Evolutionary conservation across 2,797 vertebrate species (phyloP), one percentile per base, ranked within the genome.

Genomic region (Podarcis lilfordi): DNA sequence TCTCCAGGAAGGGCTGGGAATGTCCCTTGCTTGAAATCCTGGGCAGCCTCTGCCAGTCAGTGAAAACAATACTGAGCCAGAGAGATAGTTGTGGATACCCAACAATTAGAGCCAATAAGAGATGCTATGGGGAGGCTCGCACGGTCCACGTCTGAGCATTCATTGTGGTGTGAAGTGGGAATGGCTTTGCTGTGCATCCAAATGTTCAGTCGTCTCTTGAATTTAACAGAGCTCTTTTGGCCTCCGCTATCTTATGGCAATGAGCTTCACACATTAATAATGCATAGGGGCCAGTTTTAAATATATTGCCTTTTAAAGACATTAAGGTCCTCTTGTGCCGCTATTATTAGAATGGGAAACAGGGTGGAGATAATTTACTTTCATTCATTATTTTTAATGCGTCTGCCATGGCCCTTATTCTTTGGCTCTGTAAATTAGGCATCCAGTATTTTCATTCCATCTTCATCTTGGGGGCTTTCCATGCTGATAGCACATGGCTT

Each of bases 361-460:
- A 85, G 27, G 50, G 66, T 74, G 23, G 80, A 1, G 75, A 79
- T 87, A 35, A 81, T 82, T 90, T 82, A 81, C 77, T 76, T 81
- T 55, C 71, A 29, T 84, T 81, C 71, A 87, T 90, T 82, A 87
- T 95, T 91, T 40, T 91, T 86, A 89, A 80, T 37, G 79, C n/a
- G 40, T 89, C 85, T 88, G 79, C 68, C 77, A 84, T 37, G 45
- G 15, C 37, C 78, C 23, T 90, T 74, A 77, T 87, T 55, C 23
- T 80, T 81, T 71, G 64, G 25, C 80, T 43, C 21, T 68, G n/a
- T 61, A 61, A 89, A 80, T 32, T 83, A 92, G 76, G 59, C 25
- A 76, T 40, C 79, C 0, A 0, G 25, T 93, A 10, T 85, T 92
- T 92, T 84, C 86, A 84, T 43, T 79, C 74, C 80, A 75, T 80